Evolutionary conservation across 2,888 invertebrate genomes (phyloP).

Genomic region (Chirona hameri): DNA sequence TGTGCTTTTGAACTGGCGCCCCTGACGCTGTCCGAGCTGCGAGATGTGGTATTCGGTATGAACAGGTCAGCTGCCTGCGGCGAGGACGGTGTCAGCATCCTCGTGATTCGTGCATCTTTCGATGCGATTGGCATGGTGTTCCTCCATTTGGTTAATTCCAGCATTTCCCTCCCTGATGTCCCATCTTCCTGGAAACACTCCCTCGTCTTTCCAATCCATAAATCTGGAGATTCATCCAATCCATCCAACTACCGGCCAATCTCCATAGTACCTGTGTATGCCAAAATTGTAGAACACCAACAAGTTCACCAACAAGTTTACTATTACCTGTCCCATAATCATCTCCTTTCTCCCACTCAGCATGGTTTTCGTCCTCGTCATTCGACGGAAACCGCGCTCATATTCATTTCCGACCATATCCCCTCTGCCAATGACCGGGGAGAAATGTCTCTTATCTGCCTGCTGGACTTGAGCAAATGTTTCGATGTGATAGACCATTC

Average conservation of each 20-base stretch:
- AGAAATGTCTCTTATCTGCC: background rate
- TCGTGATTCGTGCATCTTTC: background rate
- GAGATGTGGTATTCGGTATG: background rate
- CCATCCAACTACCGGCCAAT: background rate
- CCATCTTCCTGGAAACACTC: background rate
- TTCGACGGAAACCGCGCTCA: background rate
- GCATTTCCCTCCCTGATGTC: background rate
- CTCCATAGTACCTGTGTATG: background rate
- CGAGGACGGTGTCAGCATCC: background rate
- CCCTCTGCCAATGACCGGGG: background rate
- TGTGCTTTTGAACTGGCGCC: background rate
- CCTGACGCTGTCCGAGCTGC: background rate
- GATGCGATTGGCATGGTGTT: background rate
- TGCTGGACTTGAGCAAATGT: background rate
- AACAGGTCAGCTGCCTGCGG: background rate
- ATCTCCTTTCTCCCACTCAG: background rate
- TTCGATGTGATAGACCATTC: background rate
- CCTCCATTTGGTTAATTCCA: background rate
- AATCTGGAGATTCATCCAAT: background rate
- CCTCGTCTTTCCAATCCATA: background rate
- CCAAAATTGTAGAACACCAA: background rate
- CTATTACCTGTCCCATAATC: background rate
- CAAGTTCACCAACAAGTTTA: background rate
- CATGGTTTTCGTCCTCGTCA: background rate
- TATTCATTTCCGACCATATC: background rate